Percentiles rank a stretch among this genome's conserved stretches.
Conservation (phyloP, 2,113 vertebrate species). For the Dipodomys spectabilis region DNA sequence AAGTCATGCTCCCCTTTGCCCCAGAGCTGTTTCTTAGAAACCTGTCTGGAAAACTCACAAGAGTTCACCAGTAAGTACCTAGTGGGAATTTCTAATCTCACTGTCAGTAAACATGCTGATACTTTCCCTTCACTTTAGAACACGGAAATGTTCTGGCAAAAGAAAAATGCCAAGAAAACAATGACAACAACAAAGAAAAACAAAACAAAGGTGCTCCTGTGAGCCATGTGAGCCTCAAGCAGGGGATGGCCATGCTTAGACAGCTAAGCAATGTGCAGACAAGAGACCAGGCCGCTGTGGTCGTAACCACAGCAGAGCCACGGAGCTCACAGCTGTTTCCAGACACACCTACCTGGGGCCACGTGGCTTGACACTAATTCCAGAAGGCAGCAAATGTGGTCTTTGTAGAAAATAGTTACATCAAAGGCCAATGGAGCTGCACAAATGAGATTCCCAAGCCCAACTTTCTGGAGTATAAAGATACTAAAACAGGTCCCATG, state of each 20-base stretch:
- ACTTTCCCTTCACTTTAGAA: slow-evolving; percentile 25
- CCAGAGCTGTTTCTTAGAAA: slow-evolving; percentile 54
- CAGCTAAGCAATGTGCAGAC: background rate
- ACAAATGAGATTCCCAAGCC: background rate
- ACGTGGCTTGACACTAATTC: background rate
- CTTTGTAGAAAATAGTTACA: slow-evolving; percentile 11
- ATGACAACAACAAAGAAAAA: too few species aligned
- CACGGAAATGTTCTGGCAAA: background rate
- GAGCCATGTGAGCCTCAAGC: background rate
- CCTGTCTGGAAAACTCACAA: slow-evolving; percentile 44
- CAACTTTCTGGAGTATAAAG: background rate
- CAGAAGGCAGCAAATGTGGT: background rate
- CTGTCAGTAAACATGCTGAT: slow-evolving; percentile 40
- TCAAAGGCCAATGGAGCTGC: background rate
- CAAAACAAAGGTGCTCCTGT: background rate
- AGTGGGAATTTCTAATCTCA: slow-evolving; percentile 37
- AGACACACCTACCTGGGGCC: background rate
- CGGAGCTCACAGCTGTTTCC: background rate
- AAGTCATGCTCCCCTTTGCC: slow-evolving; percentile 31
- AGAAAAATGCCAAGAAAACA: background rate
- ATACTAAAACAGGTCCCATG: background rate
- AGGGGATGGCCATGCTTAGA: background rate
- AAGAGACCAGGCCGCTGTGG: rapidly evolving
- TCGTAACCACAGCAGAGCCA: background rate
- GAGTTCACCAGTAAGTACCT: slow-evolving; percentile 56